Evolutionary conservation across 2,797 vertebrate species (phyloP).

Genomic region (Pangasius sanitwongsei): DNA sequence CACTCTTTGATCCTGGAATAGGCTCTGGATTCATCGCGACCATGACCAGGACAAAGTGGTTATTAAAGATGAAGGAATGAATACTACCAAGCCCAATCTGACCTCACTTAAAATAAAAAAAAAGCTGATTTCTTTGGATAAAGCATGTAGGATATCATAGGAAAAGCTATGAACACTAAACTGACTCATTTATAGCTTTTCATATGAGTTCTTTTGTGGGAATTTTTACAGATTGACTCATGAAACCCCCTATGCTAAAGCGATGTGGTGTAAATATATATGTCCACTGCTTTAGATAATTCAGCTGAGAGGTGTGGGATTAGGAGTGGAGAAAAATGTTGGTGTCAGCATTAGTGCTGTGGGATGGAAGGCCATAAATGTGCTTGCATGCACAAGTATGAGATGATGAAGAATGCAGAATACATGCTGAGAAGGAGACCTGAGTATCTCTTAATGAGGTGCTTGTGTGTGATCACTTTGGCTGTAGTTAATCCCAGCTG

Average conservation of each 20-base stretch:
- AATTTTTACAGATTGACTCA: background rate
- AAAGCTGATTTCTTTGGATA: background rate
- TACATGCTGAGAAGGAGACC: constrained; percentile 25
- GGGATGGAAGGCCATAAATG: constrained; percentile 26
- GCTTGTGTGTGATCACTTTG: constrained; percentile 71
- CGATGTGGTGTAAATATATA: constrained; percentile 24
- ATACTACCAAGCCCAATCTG: background rate
- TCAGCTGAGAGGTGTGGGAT: constrained; percentile 8
- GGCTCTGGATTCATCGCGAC: background rate
- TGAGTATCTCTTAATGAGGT: constrained; percentile 63
- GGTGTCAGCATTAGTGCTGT: constrained; percentile 31
- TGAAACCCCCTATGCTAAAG: background rate
- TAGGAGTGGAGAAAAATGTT: constrained; percentile 14
- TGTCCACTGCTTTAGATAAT: constrained; percentile 29
- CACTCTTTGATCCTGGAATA: background rate
- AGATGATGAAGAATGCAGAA: constrained; percentile 28
- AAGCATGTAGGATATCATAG: background rate
- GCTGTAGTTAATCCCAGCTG: constrained; percentile 69
- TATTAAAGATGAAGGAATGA: background rate
- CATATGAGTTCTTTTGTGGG: background rate
- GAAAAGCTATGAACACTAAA: background rate
- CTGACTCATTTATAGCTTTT: background rate
- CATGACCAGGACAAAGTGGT: background rate
- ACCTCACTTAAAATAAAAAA: background rate
- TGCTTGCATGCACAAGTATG: constrained; percentile 33